These are phyloP conservation scores for Lophotriccus pileatus DNA, from an alignment of 2,797 vertebrate species.

Conservation along the genomic window DNA sequence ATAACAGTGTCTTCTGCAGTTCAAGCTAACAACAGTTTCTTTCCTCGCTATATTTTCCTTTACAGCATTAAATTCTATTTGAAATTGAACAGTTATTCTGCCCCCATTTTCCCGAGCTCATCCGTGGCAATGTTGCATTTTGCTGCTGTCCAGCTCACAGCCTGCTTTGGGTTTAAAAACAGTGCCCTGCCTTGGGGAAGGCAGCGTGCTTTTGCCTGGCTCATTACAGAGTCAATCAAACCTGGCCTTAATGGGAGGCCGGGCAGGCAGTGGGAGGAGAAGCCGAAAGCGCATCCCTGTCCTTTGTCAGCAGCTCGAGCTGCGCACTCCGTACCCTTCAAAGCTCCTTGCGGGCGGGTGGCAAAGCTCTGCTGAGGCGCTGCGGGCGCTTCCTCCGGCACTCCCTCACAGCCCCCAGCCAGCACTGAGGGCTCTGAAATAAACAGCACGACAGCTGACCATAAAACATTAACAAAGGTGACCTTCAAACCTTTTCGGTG, in stretches of 20 bases:
- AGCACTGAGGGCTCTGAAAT: not conserved
- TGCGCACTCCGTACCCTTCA: constrained; percentile 38
- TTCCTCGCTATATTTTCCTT: not conserved
- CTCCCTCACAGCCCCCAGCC: not conserved
- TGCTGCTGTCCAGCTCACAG: not conserved
- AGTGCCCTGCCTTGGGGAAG: not conserved
- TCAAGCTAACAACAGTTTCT: not conserved
- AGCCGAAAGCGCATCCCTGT: constrained; percentile 29
- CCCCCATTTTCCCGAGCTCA: not conserved
- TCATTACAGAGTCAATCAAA: constrained; percentile 37
- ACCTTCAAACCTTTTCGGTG: not conserved
- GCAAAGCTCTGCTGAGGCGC: not conserved
- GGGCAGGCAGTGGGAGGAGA: constrained; percentile 26
- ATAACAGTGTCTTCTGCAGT: not conserved
- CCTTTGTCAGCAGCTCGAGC: constrained; percentile 52
- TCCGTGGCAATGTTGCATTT: not conserved
- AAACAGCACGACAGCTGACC: not conserved
- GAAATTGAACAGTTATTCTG: not conserved
- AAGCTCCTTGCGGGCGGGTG: constrained; percentile 41
- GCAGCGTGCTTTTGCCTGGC: not conserved
- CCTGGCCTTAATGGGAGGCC: not conserved
- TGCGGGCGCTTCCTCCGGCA: not conserved
- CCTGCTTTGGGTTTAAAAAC: not conserved
- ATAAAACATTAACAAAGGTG: fast-evolving
- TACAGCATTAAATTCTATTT: not conserved